These are phyloP conservation scores for Empis stercorea DNA, from an alignment of 2,888 invertebrate genomes.

Conservation along the genomic window DNA sequence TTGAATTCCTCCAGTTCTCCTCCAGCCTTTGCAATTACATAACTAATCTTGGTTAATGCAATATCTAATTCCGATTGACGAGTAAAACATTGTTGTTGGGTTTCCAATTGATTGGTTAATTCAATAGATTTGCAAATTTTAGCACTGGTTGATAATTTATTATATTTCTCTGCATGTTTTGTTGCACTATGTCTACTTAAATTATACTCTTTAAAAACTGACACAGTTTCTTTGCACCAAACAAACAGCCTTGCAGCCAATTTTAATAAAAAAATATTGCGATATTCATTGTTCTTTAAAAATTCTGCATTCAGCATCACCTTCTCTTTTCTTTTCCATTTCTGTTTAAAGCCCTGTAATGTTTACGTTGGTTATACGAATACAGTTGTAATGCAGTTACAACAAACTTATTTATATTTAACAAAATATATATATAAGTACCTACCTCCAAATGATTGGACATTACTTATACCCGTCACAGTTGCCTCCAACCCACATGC, in stretches of 20 bases:
- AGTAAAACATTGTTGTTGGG: neutral
- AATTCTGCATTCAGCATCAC: neutral
- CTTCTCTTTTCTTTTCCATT: neutral
- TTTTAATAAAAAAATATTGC: neutral
- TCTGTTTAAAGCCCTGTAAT: neutral
- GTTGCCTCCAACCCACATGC: no score
- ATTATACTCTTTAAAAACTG: constrained; percentile 1
- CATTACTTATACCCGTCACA: no score
- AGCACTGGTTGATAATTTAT: neutral
- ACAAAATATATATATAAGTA: no score
- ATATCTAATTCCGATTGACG: neutral
- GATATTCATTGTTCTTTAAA: neutral
- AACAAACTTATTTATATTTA: no score
- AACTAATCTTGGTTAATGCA: neutral
- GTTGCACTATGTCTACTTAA: neutral
- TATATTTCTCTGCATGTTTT: constrained; percentile 1
- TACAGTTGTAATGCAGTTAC: no score
- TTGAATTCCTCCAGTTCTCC: no score
- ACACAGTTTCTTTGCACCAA: neutral
- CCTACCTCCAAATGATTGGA: no score
- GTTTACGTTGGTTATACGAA: no score
- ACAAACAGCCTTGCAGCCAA: neutral
- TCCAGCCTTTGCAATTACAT: neutral
- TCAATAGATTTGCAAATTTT: neutral
- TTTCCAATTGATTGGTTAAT: neutral